A percentile compares a stretch with the other conserved stretches of the same genome.
Evolutionary conservation across 2,888 invertebrate species (phyloP).

Genomic region (Luffia ferchaultella): DNA sequence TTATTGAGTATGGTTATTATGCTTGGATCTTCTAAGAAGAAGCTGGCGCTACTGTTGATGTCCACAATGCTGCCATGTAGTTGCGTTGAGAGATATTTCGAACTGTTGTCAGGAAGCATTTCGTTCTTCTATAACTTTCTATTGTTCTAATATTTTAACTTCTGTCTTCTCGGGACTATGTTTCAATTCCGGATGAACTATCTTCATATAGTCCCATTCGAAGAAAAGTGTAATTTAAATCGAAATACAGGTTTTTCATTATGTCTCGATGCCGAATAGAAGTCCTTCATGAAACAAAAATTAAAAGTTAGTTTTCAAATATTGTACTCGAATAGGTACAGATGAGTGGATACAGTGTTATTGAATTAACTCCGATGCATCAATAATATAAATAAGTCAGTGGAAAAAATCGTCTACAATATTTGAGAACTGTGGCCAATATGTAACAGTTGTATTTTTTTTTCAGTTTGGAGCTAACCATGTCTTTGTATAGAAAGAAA

Average conservation of each 20-base stretch:
- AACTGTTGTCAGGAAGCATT: slow-evolving; percentile 5
- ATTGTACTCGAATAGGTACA: too few relatives aligned
- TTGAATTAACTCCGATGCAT: background rate
- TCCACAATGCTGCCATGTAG: background rate
- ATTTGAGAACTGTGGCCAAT: background rate
- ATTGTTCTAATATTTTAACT: background rate
- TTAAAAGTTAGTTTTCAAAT: background rate
- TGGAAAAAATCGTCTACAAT: background rate
- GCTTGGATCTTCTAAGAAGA: slow-evolving; percentile 36
- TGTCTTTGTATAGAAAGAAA: background rate
- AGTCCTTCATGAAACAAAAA: background rate
- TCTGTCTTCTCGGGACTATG: background rate
- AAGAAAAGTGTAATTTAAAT: background rate
- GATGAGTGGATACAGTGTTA: background rate
- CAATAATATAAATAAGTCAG: background rate
- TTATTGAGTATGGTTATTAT: slow-evolving; percentile 39
- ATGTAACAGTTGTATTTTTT: background rate
- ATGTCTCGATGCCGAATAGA: background rate
- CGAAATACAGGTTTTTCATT: background rate
- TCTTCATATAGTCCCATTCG: background rate
- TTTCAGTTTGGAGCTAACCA: too few relatives aligned
- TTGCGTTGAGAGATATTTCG: background rate
- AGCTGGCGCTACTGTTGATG: slow-evolving; percentile 27
- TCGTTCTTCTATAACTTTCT: background rate
- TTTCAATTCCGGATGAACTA: background rate